Evolutionary conservation across 2,113 vertebrate genomes (phyloP).

Genomic region (Macaca nemestrina): DNA sequence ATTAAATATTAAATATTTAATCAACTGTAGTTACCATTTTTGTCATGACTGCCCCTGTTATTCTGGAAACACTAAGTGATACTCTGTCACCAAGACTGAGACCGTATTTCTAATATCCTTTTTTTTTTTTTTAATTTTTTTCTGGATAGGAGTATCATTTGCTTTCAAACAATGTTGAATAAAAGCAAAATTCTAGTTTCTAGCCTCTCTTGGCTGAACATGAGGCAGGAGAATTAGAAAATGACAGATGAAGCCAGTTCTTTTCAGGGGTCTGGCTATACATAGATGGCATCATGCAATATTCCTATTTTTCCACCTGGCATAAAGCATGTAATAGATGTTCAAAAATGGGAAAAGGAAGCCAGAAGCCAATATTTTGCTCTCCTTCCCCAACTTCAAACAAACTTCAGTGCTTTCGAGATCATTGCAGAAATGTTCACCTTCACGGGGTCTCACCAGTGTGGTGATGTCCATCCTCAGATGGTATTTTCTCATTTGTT

Average conservation of each 20-base stretch:
- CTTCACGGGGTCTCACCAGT: neutral
- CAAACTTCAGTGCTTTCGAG: neutral
- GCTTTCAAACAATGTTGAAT: neutral
- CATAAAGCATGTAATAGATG: neutral
- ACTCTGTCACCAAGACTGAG: neutral
- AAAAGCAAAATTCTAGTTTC: neutral
- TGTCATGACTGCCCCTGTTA: neutral
- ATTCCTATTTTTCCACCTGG: neutral
- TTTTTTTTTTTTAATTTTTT: too few species aligned
- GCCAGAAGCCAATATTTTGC: neutral
- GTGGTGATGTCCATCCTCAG: neutral
- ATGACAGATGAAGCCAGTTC: neutral
- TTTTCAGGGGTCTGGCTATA: neutral
- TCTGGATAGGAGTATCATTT: neutral
- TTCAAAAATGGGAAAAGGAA: neutral
- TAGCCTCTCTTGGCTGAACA: neutral
- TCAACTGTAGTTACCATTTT: neutral
- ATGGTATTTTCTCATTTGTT: neutral
- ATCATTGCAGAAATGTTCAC: neutral
- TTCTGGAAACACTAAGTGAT: neutral
- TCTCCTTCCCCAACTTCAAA: neutral
- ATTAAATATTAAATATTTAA: neutral
- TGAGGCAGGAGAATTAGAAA: neutral
- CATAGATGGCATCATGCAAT: neutral
- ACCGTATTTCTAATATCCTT: neutral